Percentiles rank a stretch among this genome's conserved stretches.
Conservation (phyloP, 2,797 vertebrate genomes). For the Lacerta bilineata region DNA sequence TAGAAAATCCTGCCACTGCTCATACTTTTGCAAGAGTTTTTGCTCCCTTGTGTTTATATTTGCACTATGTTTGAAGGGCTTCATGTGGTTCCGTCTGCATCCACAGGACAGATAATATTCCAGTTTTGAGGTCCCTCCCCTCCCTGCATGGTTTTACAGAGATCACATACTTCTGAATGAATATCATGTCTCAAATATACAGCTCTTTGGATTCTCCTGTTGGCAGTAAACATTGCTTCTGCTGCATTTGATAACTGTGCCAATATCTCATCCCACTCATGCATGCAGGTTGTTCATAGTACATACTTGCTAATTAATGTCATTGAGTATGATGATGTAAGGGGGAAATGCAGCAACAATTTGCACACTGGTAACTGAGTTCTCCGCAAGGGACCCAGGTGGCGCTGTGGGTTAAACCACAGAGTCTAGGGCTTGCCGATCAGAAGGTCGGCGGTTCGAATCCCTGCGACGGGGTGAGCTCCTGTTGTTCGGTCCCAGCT, state of each 20-base stretch:
- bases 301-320: slow-evolving; percentile 52
- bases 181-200: neutral
- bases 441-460: no score
- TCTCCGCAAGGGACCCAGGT: no score
- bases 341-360: slow-evolving; percentile 52
- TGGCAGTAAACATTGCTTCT: neutral
- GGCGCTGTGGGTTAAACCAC: no score
- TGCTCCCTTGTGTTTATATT: neutral
- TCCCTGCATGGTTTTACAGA: neutral
- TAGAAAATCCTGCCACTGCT: neutral
- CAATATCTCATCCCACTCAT: slow-evolving; percentile 52
- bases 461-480: no score
- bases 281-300: slow-evolving; percentile 23
- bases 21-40: neutral
- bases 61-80: neutral
- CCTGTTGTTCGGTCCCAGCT: no score
- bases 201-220: neutral
- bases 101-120: no score
- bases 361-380: slow-evolving; percentile 59
- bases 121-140: neutral
- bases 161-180: neutral
- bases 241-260: slow-evolving; percentile 54
- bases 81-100: neutral
- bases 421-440: no score
- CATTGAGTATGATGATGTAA: slow-evolving; percentile 54